Evolutionary conservation across 2,113 vertebrate species (phyloP).

Genomic region (Pygoscelis adeliae): DNA sequence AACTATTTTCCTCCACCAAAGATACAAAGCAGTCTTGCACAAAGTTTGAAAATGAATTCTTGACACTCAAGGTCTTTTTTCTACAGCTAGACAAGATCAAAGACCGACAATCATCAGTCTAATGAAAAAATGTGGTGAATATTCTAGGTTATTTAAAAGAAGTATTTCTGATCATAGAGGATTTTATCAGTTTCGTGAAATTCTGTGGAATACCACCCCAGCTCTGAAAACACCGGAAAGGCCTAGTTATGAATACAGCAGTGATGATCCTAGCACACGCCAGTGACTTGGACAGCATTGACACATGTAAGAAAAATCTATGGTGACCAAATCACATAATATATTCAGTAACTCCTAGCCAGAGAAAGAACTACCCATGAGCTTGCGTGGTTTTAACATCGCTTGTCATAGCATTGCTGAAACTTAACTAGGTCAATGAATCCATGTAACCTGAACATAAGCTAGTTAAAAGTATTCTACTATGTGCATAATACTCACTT

Average conservation of each 20-base stretch:
- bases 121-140: background rate
- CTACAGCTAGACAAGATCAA: background rate
- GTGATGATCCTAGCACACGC: background rate
- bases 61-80: background rate
- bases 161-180: background rate
- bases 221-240: background rate
- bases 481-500: fast-evolving
- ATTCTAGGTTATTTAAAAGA: background rate
- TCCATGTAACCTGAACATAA: background rate
- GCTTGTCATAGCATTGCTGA: background rate
- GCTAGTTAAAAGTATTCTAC: background rate
- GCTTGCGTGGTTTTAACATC: background rate
- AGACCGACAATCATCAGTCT: background rate
- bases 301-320: background rate
- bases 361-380: background rate
- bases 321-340: background rate
- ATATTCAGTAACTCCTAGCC: background rate
- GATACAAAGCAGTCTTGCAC: background rate
- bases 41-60: background rate
- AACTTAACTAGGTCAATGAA: background rate
- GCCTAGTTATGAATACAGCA: background rate
- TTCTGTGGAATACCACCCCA: background rate
- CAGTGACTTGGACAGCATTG: background rate
- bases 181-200: background rate
- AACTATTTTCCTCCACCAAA: background rate